phyloP scores from a whole-genome alignment of 64 coral and sea anemone genomes.

The Stichodactyla helianthus region DNA sequence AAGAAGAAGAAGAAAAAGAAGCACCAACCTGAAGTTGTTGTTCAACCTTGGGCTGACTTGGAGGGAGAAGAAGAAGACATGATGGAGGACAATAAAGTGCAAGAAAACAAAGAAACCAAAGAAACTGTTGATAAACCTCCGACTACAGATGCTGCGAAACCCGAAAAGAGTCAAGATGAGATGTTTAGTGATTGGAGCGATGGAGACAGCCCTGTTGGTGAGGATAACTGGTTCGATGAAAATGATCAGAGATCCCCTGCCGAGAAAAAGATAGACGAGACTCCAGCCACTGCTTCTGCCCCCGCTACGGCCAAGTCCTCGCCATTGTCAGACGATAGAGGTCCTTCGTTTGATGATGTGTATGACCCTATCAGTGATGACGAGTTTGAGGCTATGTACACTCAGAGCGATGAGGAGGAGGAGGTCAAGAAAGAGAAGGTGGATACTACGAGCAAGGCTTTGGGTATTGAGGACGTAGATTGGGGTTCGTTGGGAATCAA shows the following conservation, averaged over 20 bases:
- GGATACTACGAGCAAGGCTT: constrained; percentile 18
- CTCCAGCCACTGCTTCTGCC: background rate
- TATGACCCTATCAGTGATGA: constrained; percentile 99
- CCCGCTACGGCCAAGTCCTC: background rate
- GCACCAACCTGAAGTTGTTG: constrained; percentile 75
- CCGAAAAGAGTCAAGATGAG: constrained; percentile 59
- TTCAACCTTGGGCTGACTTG: constrained; percentile 89
- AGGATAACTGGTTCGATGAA: constrained; percentile 71
- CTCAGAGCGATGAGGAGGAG: constrained; percentile 64
- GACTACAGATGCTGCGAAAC: background rate
- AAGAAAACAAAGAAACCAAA: background rate
- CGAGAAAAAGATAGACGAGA: constrained; percentile 20
- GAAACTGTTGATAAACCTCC: background rate
- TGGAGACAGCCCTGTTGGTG: constrained; percentile 80
- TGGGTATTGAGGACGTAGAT: constrained; percentile 91
- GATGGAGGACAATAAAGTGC: background rate
- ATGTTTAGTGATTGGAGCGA: constrained; percentile 97
- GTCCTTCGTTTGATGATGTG: constrained; percentile 77
- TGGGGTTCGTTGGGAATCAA: constrained; percentile 77
- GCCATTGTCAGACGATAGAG: background rate
- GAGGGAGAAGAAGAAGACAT: constrained; percentile 72
- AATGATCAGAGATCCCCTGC: constrained; percentile 19
- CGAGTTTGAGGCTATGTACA: constrained; percentile 89
- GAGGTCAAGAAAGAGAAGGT: constrained; percentile 26
- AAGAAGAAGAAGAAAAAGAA: constrained; percentile 99